Evolutionary conservation across 1,140 invertebrate species (phyloP).

Genomic region (Drosophila tropicalis): DNA sequence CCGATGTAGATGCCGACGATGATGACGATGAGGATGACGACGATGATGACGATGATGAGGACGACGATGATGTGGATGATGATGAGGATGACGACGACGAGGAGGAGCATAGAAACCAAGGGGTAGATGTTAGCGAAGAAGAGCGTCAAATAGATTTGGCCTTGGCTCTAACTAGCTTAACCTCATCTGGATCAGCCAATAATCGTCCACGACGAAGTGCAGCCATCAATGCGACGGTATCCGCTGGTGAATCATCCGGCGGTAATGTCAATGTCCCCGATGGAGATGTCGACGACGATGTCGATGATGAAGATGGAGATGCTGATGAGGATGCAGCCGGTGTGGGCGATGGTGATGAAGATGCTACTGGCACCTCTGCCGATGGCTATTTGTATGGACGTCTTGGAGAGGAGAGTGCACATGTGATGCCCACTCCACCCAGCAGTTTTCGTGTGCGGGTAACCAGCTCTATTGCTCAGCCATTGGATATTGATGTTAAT

Average conservation of each 20-base stretch:
- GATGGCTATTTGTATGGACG: slow-evolving; percentile 54
- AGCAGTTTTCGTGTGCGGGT: slow-evolving; percentile 58
- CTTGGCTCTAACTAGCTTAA: slow-evolving; percentile 42
- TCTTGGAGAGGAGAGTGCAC: slow-evolving; percentile 26
- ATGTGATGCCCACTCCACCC: slow-evolving; percentile 52
- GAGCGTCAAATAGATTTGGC: slow-evolving; percentile 54
- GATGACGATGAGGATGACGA: slow-evolving; percentile 71
- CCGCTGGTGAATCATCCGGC: slow-evolving; percentile 3
- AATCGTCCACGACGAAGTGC: slow-evolving; percentile 68
- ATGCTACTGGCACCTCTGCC: slow-evolving; percentile 8
- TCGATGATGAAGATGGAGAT: slow-evolving; percentile 33
- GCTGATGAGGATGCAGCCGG: slow-evolving; percentile 28
- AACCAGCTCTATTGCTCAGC: slow-evolving; percentile 63
- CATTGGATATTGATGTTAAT: slow-evolving; percentile 68
- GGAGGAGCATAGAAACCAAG: slow-evolving; percentile 20
- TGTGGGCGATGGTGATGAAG: slow-evolving; percentile 22
- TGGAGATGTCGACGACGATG: slow-evolving; percentile 34
- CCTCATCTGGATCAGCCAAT: slow-evolving; percentile 38
- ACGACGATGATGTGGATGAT: slow-evolving; percentile 59
- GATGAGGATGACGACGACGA: slow-evolving; percentile 37
- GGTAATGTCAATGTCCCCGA: slow-evolving; percentile 7
- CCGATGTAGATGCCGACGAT: slow-evolving; percentile 73
- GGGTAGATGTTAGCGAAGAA: not conserved
- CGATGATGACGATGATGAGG: slow-evolving; percentile 49
- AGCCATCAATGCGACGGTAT: slow-evolving; percentile 44